Evolutionary conservation across 2,888 invertebrate species (phyloP).

Genomic region (Agrochola lota): DNA sequence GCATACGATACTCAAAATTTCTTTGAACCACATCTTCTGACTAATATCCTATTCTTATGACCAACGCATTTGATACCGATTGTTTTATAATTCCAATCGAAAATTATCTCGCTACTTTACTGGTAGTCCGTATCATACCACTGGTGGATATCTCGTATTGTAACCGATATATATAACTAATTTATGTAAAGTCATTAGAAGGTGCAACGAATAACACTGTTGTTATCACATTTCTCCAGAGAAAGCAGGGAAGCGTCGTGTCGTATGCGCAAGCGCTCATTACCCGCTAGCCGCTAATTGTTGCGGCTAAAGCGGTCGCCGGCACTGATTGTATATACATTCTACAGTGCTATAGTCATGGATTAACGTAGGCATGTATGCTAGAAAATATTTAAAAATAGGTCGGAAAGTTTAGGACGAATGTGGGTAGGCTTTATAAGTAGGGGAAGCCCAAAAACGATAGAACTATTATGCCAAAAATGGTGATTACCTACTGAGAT

Average conservation of each 20-base stretch:
- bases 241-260: conserved; percentile 49
- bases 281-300: conserved; percentile 44
- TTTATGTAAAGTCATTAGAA: not conserved
- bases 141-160: not conserved
- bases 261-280: conserved; percentile 45
- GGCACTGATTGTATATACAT: conserved; percentile 13
- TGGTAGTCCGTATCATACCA: not conserved
- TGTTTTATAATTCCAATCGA: not conserved
- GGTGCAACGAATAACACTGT: not conserved
- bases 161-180: not conserved
- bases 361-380: not conserved
- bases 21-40: too few species aligned
- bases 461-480: not conserved
- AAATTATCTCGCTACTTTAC: not conserved
- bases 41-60: not conserved
- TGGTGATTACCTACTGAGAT: not conserved
- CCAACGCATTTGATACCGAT: not conserved
- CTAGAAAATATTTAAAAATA: not conserved
- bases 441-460: not conserved
- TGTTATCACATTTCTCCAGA: conserved; percentile 43
- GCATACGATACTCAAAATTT: not conserved
- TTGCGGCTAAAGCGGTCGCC: conserved; percentile 17
- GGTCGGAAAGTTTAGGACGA: not conserved
- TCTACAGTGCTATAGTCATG: not conserved
- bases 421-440: not conserved